Percentiles rank a stretch among this genome's conserved stretches.
Evolutionary conservation across 2,797 vertebrate genomes (phyloP).

Genomic region (Parauchenoglanis ngamensis): DNA sequence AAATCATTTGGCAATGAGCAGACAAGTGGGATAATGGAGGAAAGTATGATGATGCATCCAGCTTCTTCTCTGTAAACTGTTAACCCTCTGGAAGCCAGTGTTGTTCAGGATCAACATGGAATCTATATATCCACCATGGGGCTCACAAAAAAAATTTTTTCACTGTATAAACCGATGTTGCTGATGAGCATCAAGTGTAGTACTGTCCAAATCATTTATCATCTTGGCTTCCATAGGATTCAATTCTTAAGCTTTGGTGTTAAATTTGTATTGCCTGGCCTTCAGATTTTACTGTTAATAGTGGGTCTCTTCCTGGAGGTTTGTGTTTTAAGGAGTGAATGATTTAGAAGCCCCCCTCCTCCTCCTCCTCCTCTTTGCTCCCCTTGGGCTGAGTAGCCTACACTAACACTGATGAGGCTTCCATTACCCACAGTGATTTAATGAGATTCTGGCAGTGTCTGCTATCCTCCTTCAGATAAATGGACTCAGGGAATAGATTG

Average conservation of each 20-base stretch:
- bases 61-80: slow-evolving; percentile 8
- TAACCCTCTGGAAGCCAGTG: background rate
- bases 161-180: too few species aligned
- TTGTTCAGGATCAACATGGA: too few species aligned
- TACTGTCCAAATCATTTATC: too few species aligned
- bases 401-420: slow-evolving; percentile 59
- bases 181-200: too few species aligned
- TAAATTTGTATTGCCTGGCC: background rate
- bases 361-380: slow-evolving; percentile 14
- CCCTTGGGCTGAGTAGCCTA: slow-evolving; percentile 44
- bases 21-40: slow-evolving; percentile 57
- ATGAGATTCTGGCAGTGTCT: slow-evolving; percentile 53
- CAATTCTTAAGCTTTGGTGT: background rate
- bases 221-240: too few species aligned
- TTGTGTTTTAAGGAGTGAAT: slow-evolving; percentile 43
- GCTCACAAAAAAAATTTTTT: too few species aligned
- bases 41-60: slow-evolving; percentile 9
- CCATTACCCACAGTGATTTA: slow-evolving; percentile 59
- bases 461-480: slow-evolving; percentile 41
- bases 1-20: slow-evolving; percentile 48
- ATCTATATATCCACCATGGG: too few species aligned
- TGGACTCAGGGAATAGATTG: slow-evolving; percentile 35
- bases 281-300: slow-evolving; percentile 39
- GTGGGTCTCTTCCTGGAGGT: slow-evolving; percentile 36
- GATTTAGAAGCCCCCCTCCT: slow-evolving; percentile 28